Evolutionary conservation across 2,797 vertebrate species (phyloP), one percentile per base, ranked within the genome.

Genomic region (Ptychadena robeensis): DNA sequence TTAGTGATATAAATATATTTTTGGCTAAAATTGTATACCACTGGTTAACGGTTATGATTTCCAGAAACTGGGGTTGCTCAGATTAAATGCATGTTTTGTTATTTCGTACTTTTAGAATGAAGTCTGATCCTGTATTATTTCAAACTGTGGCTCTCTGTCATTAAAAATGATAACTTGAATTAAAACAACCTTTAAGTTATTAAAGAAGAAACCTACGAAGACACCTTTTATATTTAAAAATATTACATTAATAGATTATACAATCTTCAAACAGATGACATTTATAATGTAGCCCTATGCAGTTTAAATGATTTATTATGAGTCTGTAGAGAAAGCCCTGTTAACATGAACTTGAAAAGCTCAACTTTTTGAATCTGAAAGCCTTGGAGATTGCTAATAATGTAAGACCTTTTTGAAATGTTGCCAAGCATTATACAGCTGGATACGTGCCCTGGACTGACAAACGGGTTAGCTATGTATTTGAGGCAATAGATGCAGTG

Each of bases 251-350:
- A 82, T 22, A 74, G 83, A 53, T 44, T 77, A 90, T 93, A 93
- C 93, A 95, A 92, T 89, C 88, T 89, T 94, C 91, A 94, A 92
- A 89, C 93, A 93, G 93, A 91, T 94, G 91, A 92, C 93, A 93
- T 95, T 93, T 91, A 94, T 94, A 94, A 91, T 91, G 88, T 85
- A 80, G 91, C 92, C 91, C 92, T 93, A 90, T 90, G 93, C 90
- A 91, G 92, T 94, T 93, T 91, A 93, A 92, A 93, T 95, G 95
- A 96, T 96, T 96, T 96, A 96, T 95, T 93, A 93, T 85, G 88
- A 92, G 93, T 88, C 92, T 90, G 93, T 87, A 90, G 93, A 94
- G 93, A 94, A 94, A 95, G 93, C 90, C 94, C 94, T 93, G 93
- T 93, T 94, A 93, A 93, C 89, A 88, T 92, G 89, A 94, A 92